Base-by-base conservation (phyloP, 2,797 vertebrate species). In the Myoxocephalus aenaeus region DNA sequence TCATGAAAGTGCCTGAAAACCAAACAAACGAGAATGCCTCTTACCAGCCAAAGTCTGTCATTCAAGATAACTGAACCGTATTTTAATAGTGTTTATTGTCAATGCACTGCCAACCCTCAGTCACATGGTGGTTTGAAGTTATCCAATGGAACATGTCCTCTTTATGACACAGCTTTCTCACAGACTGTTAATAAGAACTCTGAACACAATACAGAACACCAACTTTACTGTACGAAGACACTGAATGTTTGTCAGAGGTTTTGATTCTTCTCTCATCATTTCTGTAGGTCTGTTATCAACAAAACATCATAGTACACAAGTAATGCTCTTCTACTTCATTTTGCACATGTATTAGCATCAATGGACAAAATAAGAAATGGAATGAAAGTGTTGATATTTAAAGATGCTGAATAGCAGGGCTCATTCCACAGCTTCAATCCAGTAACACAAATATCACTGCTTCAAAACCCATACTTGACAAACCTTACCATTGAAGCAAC, bases 401-500 rank as follows among this genome's bases (percentile, higher is more conserved):
- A 63, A 67, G 48, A 53, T 42, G 14, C 12, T 27, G n/a, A 27
- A 25, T 27, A 20, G 11, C 14, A 44, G 20, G 1, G 25, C 3
- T 65, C 10, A 32, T 48, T 40, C 18, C 22, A 59, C 46, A 50
- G 44, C 42, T 34, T 64, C n/a, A 27, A 7, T 56, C 64, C 68
- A 32, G 12, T 40, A 36, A 48, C 65, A 46, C 27, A 57, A 27
- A 72, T 27, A 65, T 38, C 5, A 46, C 22, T 0, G 10, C 18
- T 73, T 42, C 10, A 50, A 54, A 80, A 44, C 12, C 25, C 20
- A 40, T 5, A 36, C n/a, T 25, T 12, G 7, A 20, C n/a, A 59
- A 77, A 10, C 4, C 27, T 11, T 32, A 75, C 77, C 59, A 56
- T 58, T 36, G 70, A 70, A 83, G 64, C 61, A n/a, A 70, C 46